Base-by-base conservation (phyloP, 1,140 invertebrate species). In the Zelostemma sp. region DNA sequence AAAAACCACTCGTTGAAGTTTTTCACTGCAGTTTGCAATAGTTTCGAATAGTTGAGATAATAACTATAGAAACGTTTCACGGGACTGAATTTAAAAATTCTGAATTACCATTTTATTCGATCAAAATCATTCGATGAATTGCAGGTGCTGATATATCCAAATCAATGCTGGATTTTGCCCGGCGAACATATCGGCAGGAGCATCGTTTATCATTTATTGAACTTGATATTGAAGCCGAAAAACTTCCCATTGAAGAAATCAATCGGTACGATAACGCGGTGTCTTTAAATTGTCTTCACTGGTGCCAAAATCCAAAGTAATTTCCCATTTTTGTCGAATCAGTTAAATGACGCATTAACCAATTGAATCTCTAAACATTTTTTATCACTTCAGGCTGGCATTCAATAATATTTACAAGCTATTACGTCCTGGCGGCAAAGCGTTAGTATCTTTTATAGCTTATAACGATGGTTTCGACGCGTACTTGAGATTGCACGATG, bases 251-350 rank as follows among this genome's bases (percentile, higher is more conserved):
- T 1, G 76, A 88, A 12, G 65, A 88, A 59, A 68, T 80, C 8
- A 87, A 80, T n/a, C 78, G 80, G 21, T 94, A 92, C 68, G 87
- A 92, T 61, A 92, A 93, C 72, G 88, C 89, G 0, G 89, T 93
- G 47, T 95, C 93, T 0, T 94, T 95, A 71, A 93, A 94, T 75
- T 92, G 93, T 64, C 82, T 95, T 0, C 93, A 95, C 69, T 95
- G 93, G 93, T 90, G 94, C 21, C 88, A 90, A 58, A 88, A 93
- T 73, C 89, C 92, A 70, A 87, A 87, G 88, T 93, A 87, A 85
- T 87, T n/a, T n/a, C n/a, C n/a, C n/a, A n/a, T n/a, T n/a, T 41
- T 54, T 6, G 21, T 54, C 17, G 19, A 8, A 4, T 47, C 6
- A 4, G 12, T 25, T 31, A 31, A n/a, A n/a, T n/a, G n/a, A n/a